These are phyloP conservation scores for Murina feae DNA, from an alignment of 2,113 vertebrate species.

Conservation along the genomic window DNA sequence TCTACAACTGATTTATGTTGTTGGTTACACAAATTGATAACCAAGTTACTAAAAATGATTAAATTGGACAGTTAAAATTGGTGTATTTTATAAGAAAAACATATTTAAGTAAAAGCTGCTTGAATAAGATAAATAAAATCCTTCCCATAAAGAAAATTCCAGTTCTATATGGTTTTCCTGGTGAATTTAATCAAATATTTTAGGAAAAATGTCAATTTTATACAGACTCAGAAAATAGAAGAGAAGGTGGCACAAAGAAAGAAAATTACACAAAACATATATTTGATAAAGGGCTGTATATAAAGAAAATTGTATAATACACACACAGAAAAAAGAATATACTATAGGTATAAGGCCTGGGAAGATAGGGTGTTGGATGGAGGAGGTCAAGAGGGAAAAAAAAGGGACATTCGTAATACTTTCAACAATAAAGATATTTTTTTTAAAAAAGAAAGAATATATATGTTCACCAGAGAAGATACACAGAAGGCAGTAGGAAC, in stretches of 20 bases:
- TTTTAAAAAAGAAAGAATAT: background rate
- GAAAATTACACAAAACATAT: background rate
- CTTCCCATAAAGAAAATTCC: slow-evolving; percentile 20
- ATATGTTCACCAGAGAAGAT: background rate
- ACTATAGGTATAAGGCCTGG: background rate
- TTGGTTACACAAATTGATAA: background rate
- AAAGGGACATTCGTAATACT: too few relatives aligned
- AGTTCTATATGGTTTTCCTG: background rate
- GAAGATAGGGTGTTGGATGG: too few relatives aligned
- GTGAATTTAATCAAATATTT: slow-evolving; percentile 18
- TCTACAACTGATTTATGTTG: slow-evolving; percentile 23
- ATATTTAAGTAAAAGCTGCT: slow-evolving; percentile 23
- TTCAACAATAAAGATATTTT: too few relatives aligned
- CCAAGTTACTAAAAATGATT: slow-evolving; percentile 30
- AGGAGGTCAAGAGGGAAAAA: too few relatives aligned
- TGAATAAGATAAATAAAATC: slow-evolving; percentile 36
- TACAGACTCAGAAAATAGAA: slow-evolving; percentile 2
- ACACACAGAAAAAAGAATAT: background rate
- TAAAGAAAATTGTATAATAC: background rate
- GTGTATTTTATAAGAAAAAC: slow-evolving; percentile 35
- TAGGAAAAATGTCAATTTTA: slow-evolving; percentile 5
- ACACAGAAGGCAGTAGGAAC: background rate
- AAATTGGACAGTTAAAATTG: slow-evolving; percentile 1
- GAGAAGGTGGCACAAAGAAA: background rate
- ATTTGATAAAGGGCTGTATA: background rate